Evolutionary conservation across 2,888 invertebrate species (phyloP).

Genomic region (Pristionchus entomophagus): DNA sequence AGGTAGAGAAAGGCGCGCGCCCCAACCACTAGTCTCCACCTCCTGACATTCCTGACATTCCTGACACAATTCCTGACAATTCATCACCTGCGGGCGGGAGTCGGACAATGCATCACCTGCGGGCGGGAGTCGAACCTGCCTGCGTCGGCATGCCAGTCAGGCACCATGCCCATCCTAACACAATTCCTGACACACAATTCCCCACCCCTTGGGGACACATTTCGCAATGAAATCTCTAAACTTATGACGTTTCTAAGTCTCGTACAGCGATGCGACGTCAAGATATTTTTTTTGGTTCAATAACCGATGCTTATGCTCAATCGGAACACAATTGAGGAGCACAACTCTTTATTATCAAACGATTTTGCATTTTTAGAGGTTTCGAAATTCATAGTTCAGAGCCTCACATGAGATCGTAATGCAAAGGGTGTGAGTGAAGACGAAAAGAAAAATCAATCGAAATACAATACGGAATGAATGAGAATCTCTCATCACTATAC

Average conservation of each 20-base stretch:
- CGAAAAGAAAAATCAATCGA: not conserved
- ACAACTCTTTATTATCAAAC: conserved; percentile 20
- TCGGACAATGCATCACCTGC: too few species aligned
- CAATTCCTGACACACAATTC: too few species aligned
- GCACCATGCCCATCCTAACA: too few species aligned
- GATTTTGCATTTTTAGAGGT: not conserved
- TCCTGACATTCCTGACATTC: too few species aligned
- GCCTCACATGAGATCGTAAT: conserved; percentile 18
- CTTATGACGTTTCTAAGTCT: not conserved
- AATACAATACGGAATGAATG: not conserved
- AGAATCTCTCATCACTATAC: not conserved
- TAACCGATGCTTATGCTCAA: not conserved
- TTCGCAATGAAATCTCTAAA: conserved; percentile 22
- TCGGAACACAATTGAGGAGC: not conserved
- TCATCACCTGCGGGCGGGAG: too few species aligned
- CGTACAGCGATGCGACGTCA: not conserved
- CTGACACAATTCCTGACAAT: too few species aligned
- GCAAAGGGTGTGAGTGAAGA: not conserved
- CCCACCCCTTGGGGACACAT: not conserved
- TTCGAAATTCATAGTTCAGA: not conserved
- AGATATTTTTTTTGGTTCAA: not conserved
- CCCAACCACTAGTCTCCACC: too few species aligned
- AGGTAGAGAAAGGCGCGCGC: too few species aligned
- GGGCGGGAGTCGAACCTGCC: too few species aligned
- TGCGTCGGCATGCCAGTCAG: too few species aligned